phyloP scores from a whole-genome alignment of 1,140 invertebrate genomes.

The Protaetia brevitarsis region DNA sequence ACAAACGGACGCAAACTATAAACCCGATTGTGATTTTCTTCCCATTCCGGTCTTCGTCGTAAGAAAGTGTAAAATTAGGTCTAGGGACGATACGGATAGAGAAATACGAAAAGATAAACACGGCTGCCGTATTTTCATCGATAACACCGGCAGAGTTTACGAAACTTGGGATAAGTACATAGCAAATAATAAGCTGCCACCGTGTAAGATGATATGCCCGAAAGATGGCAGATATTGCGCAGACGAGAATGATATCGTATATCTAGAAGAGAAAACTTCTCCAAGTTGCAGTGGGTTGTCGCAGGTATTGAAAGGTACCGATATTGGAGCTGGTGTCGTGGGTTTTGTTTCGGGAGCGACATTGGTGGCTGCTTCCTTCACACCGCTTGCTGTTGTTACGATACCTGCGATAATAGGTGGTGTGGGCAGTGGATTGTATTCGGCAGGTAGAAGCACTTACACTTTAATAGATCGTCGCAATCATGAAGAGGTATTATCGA shows the following conservation, averaged over 20 bases:
- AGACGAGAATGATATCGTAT: slow-evolving; percentile 10
- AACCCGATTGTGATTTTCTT: slow-evolving; percentile 37
- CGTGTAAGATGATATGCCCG: slow-evolving; percentile 45
- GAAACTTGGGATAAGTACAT: slow-evolving; percentile 43
- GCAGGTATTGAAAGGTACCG: background rate
- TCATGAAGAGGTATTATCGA: slow-evolving; percentile 45
- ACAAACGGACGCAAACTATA: slow-evolving; percentile 31
- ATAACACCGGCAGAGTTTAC: slow-evolving; percentile 44
- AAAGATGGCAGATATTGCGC: slow-evolving; percentile 39
- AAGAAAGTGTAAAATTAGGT: slow-evolving; percentile 35
- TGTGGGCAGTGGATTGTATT: slow-evolving; percentile 36
- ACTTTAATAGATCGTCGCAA: slow-evolving; percentile 33
- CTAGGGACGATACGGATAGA: background rate
- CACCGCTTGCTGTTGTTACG: slow-evolving; percentile 42
- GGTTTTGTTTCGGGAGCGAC: slow-evolving; percentile 36
- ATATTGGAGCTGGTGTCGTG: background rate
- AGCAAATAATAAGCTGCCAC: slow-evolving; percentile 44
- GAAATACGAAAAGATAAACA: slow-evolving; percentile 19
- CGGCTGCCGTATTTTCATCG: slow-evolving; percentile 45
- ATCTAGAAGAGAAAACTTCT: background rate
- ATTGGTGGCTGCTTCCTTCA: slow-evolving; percentile 35
- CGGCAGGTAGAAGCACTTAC: slow-evolving; percentile 38
- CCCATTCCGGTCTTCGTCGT: slow-evolving; percentile 42
- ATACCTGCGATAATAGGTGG: slow-evolving; percentile 38
- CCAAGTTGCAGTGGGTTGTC: background rate